phyloP scores from a whole-genome alignment of 1,140 invertebrate genomes.

The Drosophila malerkotliana region DNA sequence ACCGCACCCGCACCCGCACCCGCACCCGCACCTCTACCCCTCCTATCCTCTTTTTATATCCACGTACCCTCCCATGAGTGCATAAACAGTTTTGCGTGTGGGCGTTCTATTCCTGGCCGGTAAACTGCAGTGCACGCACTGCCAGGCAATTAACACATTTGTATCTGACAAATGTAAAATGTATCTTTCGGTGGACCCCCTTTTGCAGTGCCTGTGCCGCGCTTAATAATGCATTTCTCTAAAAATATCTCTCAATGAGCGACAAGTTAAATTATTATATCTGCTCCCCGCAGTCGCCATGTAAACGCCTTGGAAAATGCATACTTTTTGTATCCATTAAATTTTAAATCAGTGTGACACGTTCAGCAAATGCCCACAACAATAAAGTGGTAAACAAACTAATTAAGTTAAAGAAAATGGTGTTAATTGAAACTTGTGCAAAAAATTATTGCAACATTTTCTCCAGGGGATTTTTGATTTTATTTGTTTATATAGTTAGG shows the following conservation, averaged over 20 bases:
- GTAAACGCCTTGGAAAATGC: constrained; percentile 39
- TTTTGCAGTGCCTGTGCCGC: constrained; percentile 28
- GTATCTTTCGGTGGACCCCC: constrained; percentile 52
- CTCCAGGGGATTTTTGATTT: neutral
- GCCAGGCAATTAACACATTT: constrained; percentile 78
- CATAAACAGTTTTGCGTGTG: constrained; percentile 62
- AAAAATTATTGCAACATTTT: neutral
- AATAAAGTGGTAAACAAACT: constrained; percentile 44
- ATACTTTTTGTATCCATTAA: constrained; percentile 5
- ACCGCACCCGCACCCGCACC: constrained; percentile 11
- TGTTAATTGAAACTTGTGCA: constrained; percentile 19
- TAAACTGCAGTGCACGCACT: constrained; percentile 50
- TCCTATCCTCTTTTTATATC: neutral
- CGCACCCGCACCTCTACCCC: constrained; percentile 14
- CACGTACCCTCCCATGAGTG: constrained; percentile 2
- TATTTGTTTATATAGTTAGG: neutral
- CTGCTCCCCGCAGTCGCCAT: constrained; percentile 17
- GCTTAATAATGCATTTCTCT: constrained; percentile 49
- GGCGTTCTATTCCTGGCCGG: constrained; percentile 76
- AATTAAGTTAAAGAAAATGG: constrained; percentile 26
- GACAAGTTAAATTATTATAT: constrained; percentile 58
- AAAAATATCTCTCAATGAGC: constrained; percentile 37
- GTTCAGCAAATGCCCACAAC: constrained; percentile 14
- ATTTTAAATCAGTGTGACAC: constrained; percentile 18
- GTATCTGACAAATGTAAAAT: constrained; percentile 80